These are phyloP conservation scores for Cetonia aurata DNA, from an alignment of 2,888 invertebrate genomes.

Conservation along the genomic window DNA sequence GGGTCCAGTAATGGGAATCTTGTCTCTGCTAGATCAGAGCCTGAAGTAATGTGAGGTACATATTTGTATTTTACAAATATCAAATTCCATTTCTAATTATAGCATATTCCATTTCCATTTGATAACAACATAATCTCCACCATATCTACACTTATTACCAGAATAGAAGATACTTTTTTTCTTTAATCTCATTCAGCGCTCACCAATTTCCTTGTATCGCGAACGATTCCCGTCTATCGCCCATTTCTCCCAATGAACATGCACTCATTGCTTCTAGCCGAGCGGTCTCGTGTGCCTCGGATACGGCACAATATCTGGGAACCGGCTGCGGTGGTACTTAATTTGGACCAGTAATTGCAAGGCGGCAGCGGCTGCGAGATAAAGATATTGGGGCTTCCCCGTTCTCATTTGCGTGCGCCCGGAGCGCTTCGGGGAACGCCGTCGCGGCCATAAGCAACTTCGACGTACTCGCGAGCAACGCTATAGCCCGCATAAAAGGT, in stretches of 20 bases:
- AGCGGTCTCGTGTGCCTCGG: constrained; percentile 18
- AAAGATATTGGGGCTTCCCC: constrained; percentile 52
- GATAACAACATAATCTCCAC: too few relatives aligned
- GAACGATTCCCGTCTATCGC: not conserved
- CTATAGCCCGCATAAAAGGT: constrained; percentile 26
- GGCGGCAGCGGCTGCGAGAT: constrained; percentile 56
- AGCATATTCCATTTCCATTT: too few relatives aligned
- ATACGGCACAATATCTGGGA: constrained; percentile 54
- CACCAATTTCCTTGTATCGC: too few relatives aligned
- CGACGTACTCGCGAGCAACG: constrained; percentile 3
- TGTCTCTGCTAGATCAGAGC: too few relatives aligned
- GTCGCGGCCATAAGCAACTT: constrained; percentile 1
- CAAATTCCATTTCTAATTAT: too few relatives aligned
- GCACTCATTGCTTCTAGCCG: constrained; percentile 13
- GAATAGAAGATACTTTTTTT: too few relatives aligned
- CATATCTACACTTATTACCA: too few relatives aligned
- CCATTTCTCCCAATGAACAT: constrained; percentile 36
- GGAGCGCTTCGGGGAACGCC: not conserved
- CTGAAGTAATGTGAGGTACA: too few relatives aligned
- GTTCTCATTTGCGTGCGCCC: constrained; percentile 51
- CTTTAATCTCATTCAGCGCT: too few relatives aligned
- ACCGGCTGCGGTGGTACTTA: constrained; percentile 67
- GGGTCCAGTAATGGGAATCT: too few relatives aligned
- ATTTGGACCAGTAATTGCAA: constrained; percentile 68
- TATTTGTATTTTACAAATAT: too few relatives aligned